Conservation (phyloP, 2,113 vertebrate species). For the Pholis gunnellus region DNA sequence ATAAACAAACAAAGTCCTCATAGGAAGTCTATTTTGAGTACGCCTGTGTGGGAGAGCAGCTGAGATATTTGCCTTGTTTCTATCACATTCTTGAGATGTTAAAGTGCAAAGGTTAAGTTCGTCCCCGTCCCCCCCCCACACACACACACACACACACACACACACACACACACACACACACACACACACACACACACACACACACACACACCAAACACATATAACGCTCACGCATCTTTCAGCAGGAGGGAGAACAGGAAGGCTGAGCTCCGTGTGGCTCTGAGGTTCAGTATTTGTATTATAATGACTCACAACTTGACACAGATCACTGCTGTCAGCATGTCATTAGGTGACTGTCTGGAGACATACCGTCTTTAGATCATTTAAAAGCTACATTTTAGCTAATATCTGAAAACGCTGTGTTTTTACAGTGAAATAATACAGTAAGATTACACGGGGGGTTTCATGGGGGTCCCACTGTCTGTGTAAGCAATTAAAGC, state of each 20-base stretch:
- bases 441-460: not conserved
- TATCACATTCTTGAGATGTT: slow-evolving; percentile 82
- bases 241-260: slow-evolving; percentile 28
- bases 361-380: not conserved
- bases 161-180: too few relatives aligned
- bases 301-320: not conserved
- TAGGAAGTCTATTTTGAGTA: slow-evolving; percentile 79
- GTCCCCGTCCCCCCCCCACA: not conserved
- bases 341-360: slow-evolving; percentile 8
- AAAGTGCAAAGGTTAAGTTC: slow-evolving; percentile 79
- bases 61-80: slow-evolving; percentile 76
- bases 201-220: too few relatives aligned
- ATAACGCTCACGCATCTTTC: slow-evolving; percentile 25
- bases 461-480: not conserved
- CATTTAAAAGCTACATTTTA: not conserved
- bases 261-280: not conserved
- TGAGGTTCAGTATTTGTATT: not conserved
- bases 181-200: too few relatives aligned
- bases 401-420: not conserved
- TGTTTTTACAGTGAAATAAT: slow-evolving; percentile 26
- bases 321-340: not conserved
- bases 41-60: slow-evolving; percentile 84
- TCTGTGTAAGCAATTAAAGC: slow-evolving; percentile 75
- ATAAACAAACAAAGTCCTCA: slow-evolving; percentile 62
- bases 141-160: too few relatives aligned